Conservation (phyloP, 2,113 vertebrate species). For the Mellivora capensis region DNA sequence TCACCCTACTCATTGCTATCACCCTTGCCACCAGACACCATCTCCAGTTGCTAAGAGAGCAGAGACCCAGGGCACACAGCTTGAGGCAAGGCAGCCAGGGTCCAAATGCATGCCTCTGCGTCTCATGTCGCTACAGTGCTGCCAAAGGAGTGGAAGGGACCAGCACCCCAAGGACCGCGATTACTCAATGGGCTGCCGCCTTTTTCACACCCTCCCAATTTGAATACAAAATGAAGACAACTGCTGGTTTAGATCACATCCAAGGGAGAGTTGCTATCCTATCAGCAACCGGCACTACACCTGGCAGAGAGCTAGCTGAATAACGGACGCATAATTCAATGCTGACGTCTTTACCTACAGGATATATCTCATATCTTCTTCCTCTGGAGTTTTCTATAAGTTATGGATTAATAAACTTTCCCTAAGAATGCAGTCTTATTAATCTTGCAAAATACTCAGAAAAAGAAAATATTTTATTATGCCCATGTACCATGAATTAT, state of each 20-base stretch:
- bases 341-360: background rate
- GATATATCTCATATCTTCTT: constrained; percentile 47
- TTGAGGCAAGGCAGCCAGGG: background rate
- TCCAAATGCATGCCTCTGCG: background rate
- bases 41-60: background rate
- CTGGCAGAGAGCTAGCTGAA: background rate
- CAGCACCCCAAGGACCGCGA: fast-evolving
- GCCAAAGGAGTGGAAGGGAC: background rate
- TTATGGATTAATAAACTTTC: constrained; percentile 64
- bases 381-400: constrained; percentile 46
- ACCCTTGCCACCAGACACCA: background rate
- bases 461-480: constrained; percentile 46
- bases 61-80: background rate
- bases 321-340: background rate
- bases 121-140: fast-evolving
- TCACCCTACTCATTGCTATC: background rate
- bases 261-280: background rate
- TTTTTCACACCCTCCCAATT: background rate
- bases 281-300: background rate
- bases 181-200: background rate
- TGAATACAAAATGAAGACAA: background rate
- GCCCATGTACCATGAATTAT: constrained; percentile 54
- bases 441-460: constrained; percentile 56
- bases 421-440: constrained; percentile 37
- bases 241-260: background rate